phyloP scores from a whole-genome alignment of 1,140 invertebrate species.

The Nixonia krombeini region DNA sequence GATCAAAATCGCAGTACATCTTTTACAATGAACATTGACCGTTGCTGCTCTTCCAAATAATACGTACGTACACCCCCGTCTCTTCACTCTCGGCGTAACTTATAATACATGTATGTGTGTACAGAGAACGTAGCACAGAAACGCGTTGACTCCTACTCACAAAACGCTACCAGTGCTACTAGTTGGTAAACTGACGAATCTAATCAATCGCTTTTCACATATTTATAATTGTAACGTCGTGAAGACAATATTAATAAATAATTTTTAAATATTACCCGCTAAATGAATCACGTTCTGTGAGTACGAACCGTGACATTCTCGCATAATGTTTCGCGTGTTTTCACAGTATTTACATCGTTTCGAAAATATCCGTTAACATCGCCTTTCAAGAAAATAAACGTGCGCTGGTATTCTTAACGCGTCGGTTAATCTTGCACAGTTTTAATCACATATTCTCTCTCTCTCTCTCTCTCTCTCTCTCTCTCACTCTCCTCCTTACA shows the following conservation, averaged over 20 bases:
- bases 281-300: slow-evolving; percentile 18
- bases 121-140: slow-evolving; percentile 24
- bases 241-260: slow-evolving; percentile 33
- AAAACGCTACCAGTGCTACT: slow-evolving; percentile 12
- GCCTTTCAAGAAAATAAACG: slow-evolving; percentile 12
- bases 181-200: slow-evolving; percentile 9
- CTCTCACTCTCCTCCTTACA: background rate
- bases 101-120: slow-evolving; percentile 32
- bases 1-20: slow-evolving; percentile 55
- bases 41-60: slow-evolving; percentile 19
- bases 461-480: background rate
- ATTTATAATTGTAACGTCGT: slow-evolving; percentile 11
- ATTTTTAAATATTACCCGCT: slow-evolving; percentile 31
- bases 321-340: slow-evolving; percentile 6
- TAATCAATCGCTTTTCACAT: slow-evolving; percentile 19
- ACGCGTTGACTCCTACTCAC: slow-evolving; percentile 33
- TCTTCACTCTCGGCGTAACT: slow-evolving; percentile 14
- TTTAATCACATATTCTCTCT: background rate
- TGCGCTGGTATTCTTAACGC: slow-evolving; percentile 1
- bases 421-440: background rate
- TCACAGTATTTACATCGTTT: slow-evolving; percentile 38
- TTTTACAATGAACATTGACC: slow-evolving; percentile 52
- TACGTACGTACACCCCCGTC: background rate
- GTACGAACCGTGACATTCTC: slow-evolving; percentile 21
- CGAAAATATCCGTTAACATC: slow-evolving; percentile 20